A percentile compares a stretch with the other conserved stretches of the same genome.
phyloP scores from a whole-genome alignment of 2,797 vertebrate species.

The Fundulus diaphanus region DNA sequence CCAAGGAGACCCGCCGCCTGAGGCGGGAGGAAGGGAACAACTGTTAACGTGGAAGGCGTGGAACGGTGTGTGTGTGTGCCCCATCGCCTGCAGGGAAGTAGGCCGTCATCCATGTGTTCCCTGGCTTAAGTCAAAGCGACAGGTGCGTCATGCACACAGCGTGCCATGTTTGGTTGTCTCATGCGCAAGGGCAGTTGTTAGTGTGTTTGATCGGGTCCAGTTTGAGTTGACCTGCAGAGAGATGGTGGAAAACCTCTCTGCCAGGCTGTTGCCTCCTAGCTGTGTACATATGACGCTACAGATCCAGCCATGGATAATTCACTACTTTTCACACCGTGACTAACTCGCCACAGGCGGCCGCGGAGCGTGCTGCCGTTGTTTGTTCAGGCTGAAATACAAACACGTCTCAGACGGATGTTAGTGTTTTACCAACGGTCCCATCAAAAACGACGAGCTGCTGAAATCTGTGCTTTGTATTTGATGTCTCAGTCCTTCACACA shows the following conservation, averaged over 20 bases:
- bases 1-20: slow-evolving; percentile 58
- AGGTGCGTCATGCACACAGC: slow-evolving; percentile 33
- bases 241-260: neutral
- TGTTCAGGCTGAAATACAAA: neutral
- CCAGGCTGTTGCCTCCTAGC: neutral
- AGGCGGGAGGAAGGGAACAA: slow-evolving; percentile 55
- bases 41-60: slow-evolving; percentile 27
- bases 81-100: slow-evolving; percentile 40
- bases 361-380: neutral
- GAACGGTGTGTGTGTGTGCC: slow-evolving; percentile 21
- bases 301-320: neutral
- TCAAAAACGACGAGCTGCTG: neutral
- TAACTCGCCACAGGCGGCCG: neutral
- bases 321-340: neutral
- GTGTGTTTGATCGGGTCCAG: slow-evolving; percentile 18
- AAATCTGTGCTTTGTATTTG: too few relatives aligned
- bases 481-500: too few relatives aligned
- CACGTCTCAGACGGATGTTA: neutral
- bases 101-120: slow-evolving; percentile 14
- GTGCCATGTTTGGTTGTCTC: slow-evolving; percentile 14
- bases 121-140: slow-evolving; percentile 45
- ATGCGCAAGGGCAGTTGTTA: slow-evolving; percentile 7
- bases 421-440: neutral
- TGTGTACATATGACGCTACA: neutral
- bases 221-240: slow-evolving; percentile 8